These are phyloP conservation scores for Leontocebus nigricollis DNA, from an alignment of 2,797 vertebrate genomes.

Conservation along the genomic window DNA sequence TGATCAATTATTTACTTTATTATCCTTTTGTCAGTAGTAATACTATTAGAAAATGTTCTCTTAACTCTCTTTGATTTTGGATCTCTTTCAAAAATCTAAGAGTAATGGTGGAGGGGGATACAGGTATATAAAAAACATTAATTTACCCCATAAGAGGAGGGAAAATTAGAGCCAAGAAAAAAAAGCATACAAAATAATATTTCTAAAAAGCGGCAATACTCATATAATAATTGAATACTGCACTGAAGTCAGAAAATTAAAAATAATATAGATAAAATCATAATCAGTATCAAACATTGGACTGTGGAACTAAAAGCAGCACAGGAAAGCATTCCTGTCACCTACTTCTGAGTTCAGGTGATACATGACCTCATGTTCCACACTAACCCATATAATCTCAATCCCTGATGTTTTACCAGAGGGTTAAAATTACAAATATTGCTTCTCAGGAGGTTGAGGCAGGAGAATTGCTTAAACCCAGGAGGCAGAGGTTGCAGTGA, in stretches of 20 bases:
- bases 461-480: neutral
- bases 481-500: neutral
- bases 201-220: neutral
- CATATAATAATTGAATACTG: neutral
- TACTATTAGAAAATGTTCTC: neutral
- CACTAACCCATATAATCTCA: neutral
- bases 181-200: neutral
- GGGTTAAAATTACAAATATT: neutral
- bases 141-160: neutral
- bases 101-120: neutral
- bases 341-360: neutral
- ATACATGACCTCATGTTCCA: neutral
- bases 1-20: neutral
- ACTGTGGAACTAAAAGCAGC: neutral
- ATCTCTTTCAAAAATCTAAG: slow-evolving; percentile 3
- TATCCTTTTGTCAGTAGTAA: neutral
- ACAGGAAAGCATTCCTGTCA: neutral
- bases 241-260: slow-evolving; percentile 12
- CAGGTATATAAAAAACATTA: neutral
- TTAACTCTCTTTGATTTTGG: neutral
- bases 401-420: neutral
- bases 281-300: neutral
- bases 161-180: neutral
- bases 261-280: neutral
- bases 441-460: neutral